Conservation (phyloP, 1,140 invertebrate species). For the Lordiphosa stackelbergi region DNA sequence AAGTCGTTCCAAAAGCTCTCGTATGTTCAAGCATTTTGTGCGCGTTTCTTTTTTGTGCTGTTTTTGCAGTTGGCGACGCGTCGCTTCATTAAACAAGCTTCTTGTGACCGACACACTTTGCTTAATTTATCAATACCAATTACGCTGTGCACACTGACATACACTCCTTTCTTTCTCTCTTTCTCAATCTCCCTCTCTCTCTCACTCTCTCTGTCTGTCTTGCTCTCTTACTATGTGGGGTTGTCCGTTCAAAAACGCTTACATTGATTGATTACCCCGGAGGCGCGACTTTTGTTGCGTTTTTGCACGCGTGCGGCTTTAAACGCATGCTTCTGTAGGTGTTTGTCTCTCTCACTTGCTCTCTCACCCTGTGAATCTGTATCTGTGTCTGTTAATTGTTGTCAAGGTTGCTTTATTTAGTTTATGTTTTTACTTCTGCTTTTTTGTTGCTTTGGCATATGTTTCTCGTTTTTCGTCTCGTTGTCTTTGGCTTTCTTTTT, state of each 20-base stretch:
- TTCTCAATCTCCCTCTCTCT: background rate
- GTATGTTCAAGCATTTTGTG: conserved; percentile 12
- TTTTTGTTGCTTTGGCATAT: conserved; percentile 43
- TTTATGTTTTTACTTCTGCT: conserved; percentile 45
- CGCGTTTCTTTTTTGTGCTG: conserved; percentile 1
- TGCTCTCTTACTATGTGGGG: conserved; percentile 1
- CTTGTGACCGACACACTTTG: conserved; percentile 58
- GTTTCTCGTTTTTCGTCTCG: conserved; percentile 42
- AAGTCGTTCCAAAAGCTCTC: background rate
- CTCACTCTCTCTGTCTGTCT: conserved; percentile 2
- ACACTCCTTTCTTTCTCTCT: background rate
- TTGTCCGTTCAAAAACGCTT: conserved; percentile 54
- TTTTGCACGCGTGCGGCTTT: conserved; percentile 54
- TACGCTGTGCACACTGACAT: conserved; percentile 27
- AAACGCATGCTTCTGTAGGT: conserved; percentile 30
- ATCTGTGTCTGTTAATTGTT: conserved; percentile 61
- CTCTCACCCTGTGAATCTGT: conserved; percentile 5
- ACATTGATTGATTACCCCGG: conserved; percentile 70
- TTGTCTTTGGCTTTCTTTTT: conserved; percentile 51
- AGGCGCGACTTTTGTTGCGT: conserved; percentile 64
- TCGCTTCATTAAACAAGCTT: conserved; percentile 58
- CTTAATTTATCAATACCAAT: conserved; percentile 68
- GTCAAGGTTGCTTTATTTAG: conserved; percentile 68
- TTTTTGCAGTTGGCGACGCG: conserved; percentile 16
- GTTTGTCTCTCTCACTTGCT: background rate